Base-by-base conservation (phyloP, 2,113 vertebrate species). In the Scomber colias region DNA sequence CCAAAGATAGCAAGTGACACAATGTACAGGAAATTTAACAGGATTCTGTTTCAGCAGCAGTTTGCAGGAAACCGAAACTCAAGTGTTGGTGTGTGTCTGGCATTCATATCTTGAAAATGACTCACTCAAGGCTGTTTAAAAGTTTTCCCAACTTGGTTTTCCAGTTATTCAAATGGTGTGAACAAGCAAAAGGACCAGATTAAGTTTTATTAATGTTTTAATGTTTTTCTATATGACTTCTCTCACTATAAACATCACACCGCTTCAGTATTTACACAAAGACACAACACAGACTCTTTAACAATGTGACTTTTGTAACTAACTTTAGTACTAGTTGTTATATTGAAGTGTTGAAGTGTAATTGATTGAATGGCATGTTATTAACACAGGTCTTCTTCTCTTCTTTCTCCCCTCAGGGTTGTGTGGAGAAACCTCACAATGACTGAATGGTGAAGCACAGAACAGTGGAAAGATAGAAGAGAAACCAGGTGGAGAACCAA, bases 341-440 rank as follows among this genome's bases (percentile, higher is more conserved):
- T 5, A 35, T 21, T 27, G 4, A 59, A 59, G 17, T 27, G 24
- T 11, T 27, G 4, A 59, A 59, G 17, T 27, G 24, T 11, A 3
- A 24, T 67, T 27, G 5, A 27, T 55, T 12, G 21, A 71, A 31
- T 62, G 27, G 63, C 19, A 6, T 15, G 40, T 73, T 48, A 16
- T 45, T 87, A 55, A 89, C 49, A 2, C 10, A 1, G 0, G 1
- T 0, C n/a, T 17, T 64, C 56, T 74, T 64, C 4, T 84, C 46
- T 4, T 84, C 46, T 87, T 12, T 78, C 55, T 73, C 19, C 79
- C 65, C 27, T n/a, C 62, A 99, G 97, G 97, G 96, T 35, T 94
- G 96, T 35, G 91, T 94, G 0, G 97, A 98, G 83, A 98, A 98
- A 88, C 95, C 95, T 30, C 97, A 98, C 84, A 97, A 92, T 51